Percentiles rank a stretch among this genome's conserved stretches.
Evolutionary conservation across 2,888 invertebrate species (phyloP).

Genomic region (Xylota segnis): DNA sequence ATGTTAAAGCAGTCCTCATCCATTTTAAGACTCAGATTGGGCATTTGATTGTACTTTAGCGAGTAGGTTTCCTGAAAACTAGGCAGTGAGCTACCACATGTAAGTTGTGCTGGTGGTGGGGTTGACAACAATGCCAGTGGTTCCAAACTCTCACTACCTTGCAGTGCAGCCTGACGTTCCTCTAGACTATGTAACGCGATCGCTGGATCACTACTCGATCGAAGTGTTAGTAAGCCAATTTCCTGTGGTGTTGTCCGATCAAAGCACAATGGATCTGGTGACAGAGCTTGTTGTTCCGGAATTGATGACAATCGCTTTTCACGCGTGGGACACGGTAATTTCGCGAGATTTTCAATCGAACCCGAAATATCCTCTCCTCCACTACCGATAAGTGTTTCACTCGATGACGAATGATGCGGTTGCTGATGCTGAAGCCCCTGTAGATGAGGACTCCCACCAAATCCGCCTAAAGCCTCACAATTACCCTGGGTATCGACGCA

Average conservation of each 20-base stretch:
- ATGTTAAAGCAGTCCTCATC: slow-evolving; percentile 93
- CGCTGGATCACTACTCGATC: slow-evolving; percentile 84
- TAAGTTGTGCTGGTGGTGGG: slow-evolving; percentile 79
- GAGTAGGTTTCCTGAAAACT: slow-evolving; percentile 96
- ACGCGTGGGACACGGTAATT: slow-evolving; percentile 81
- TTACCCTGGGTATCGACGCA: slow-evolving; percentile 77
- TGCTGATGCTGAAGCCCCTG: slow-evolving; percentile 69
- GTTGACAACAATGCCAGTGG: slow-evolving; percentile 71
- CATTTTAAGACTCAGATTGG: slow-evolving; percentile 90
- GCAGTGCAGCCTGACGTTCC: slow-evolving; percentile 78
- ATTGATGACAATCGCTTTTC: slow-evolving; percentile 82
- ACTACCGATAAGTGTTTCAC: slow-evolving; percentile 80
- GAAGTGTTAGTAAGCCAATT: slow-evolving; percentile 81
- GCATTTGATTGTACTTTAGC: slow-evolving; percentile 89
- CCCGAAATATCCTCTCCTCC: slow-evolving; percentile 81
- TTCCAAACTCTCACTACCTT: slow-evolving; percentile 65
- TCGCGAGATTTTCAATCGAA: slow-evolving; percentile 82
- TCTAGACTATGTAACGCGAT: slow-evolving; percentile 81
- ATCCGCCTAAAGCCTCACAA: slow-evolving; percentile 59
- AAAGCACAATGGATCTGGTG: slow-evolving; percentile 80
- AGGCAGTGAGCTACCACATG: slow-evolving; percentile 88
- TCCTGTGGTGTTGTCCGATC: slow-evolving; percentile 81
- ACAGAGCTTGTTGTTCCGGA: slow-evolving; percentile 81
- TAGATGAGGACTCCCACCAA: slow-evolving; percentile 75
- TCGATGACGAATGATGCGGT: slow-evolving; percentile 76